These are phyloP conservation scores for Philypnodon macrostomus DNA, from an alignment of 2,797 vertebrate species.

Conservation along the genomic window DNA sequence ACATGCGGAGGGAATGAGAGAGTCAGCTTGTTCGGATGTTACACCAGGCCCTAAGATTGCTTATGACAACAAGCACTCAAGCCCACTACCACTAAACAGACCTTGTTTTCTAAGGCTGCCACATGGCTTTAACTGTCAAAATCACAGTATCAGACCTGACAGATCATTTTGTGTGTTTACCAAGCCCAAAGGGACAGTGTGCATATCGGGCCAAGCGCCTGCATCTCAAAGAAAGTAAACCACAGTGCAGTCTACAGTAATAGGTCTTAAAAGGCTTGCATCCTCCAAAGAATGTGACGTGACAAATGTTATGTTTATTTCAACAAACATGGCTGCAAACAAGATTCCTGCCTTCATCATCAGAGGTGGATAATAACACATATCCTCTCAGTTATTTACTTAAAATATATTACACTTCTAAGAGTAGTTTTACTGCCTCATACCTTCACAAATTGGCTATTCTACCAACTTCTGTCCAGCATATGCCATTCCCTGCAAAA, in stretches of 20 bases:
- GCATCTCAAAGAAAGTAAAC: slow-evolving; percentile 45
- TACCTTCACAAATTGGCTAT: too few relatives aligned
- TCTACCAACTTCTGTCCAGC: too few relatives aligned
- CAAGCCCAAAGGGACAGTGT: slow-evolving; percentile 51
- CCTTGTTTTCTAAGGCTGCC: slow-evolving; percentile 60
- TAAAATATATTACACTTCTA: too few relatives aligned
- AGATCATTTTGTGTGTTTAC: slow-evolving; percentile 58
- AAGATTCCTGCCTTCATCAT: too few relatives aligned
- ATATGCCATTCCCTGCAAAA: background rate
- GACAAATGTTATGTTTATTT: too few relatives aligned
- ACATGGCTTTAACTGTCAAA: slow-evolving; percentile 58
- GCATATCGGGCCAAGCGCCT: slow-evolving; percentile 48
- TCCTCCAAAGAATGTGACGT: slow-evolving; percentile 44
- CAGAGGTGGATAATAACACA: too few relatives aligned
- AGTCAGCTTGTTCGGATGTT: slow-evolving; percentile 39
- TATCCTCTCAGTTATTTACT: too few relatives aligned
- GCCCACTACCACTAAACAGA: slow-evolving; percentile 61
- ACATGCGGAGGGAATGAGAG: slow-evolving; percentile 38
- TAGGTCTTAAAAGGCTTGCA: slow-evolving; percentile 30
- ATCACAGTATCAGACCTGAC: slow-evolving; percentile 62
- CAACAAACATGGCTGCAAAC: too few relatives aligned
- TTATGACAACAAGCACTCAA: slow-evolving; percentile 58
- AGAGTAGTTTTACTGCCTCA: too few relatives aligned
- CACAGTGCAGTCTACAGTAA: slow-evolving; percentile 26
- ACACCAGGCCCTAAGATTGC: slow-evolving; percentile 39